Base-by-base conservation (phyloP, 1,140 invertebrate genomes). In the Apis laboriosa region DNA sequence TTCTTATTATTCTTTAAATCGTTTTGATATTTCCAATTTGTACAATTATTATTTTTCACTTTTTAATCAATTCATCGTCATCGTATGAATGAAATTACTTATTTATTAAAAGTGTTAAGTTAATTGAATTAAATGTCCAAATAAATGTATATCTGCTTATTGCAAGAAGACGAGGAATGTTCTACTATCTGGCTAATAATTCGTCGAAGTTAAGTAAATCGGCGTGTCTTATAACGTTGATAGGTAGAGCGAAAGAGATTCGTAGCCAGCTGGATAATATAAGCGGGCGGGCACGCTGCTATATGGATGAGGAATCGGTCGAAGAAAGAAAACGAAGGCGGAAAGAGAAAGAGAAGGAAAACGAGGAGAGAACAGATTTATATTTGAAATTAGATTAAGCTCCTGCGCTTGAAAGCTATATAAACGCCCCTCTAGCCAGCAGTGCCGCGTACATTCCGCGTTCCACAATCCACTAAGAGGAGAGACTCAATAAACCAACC, bases 351-450 rank as follows among this genome's bases (percentile, higher is more conserved):
- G 87, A 88, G 72, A 67, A 60, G 84, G 84, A 84, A 79, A 77
- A 74, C 60, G 83, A 78, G 84, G 83, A 85, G 86, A 87, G 85
- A 90, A 93, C 91, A 94, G 92, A 94, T 94, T 93, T 94, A 93
- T 94, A 94, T 94, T 94, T 93, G 93, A 94, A 94, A 93, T 94
- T 94, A 93, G 93, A 94, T 94, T 94, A 94, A 94, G 92, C 92
- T 93, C 90, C 93, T 94, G 93, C 92, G 90, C 93, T 93, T 94
- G 93, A 94, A 94, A 94, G 93, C 93, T 93, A 93, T 93, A 93
- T 94, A 93, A 94, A 93, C 92, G 92, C 92, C 90, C 92, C 88
- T 88, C 88, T 89, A 88, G 89, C 81, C 87, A 80, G 87, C 87
- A 82, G 86, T 82, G 77, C 76, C 77, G 86, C 86, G 66, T 86